A percentile compares a stretch with the other conserved stretches of the same genome.
phyloP scores from a whole-genome alignment of 2,888 invertebrate species.

The Cinara cedri region DNA sequence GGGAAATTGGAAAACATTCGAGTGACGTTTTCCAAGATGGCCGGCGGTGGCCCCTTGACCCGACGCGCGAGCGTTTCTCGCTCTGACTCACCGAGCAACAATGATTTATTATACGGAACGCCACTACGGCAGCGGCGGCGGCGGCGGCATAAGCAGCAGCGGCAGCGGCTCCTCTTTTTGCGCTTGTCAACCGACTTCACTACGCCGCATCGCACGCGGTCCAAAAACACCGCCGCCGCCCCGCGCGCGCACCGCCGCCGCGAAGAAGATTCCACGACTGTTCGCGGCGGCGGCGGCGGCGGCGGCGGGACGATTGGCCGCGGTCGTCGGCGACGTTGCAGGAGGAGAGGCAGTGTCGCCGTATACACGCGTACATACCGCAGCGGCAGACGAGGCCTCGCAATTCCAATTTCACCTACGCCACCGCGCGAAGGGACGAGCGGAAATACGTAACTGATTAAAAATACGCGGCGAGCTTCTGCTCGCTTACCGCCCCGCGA shows the following conservation, averaged over 20 bases:
- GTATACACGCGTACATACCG: constrained; percentile 33
- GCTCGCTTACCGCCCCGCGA: neutral
- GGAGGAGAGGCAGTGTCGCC: neutral
- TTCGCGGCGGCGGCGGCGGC: constrained; percentile 3
- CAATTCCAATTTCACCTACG: constrained; percentile 44
- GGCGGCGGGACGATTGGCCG: neutral
- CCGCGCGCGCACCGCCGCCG: neutral
- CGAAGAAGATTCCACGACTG: constrained; percentile 36
- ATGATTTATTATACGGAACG: constrained; percentile 58
- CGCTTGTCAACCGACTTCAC: constrained; percentile 32
- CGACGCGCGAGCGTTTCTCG: constrained; percentile 43
- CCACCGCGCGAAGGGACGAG: neutral
- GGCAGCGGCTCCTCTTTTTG: constrained; percentile 17
- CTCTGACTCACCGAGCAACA: constrained; percentile 58
- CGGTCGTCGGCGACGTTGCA: neutral
- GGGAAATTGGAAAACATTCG: constrained; percentile 60
- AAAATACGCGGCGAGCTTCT: constrained; percentile 31
- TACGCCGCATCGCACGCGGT: neutral
- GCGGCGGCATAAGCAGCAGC: too few relatives aligned
- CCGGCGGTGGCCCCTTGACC: constrained; percentile 58
- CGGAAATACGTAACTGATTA: constrained; percentile 35
- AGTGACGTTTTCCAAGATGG: constrained; percentile 60
- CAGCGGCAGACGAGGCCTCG: neutral
- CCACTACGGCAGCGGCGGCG: neutral
- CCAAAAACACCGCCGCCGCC: constrained; percentile 18